A percentile compares a stretch with the other conserved stretches of the same genome.
Evolutionary conservation across 2,797 vertebrate species (phyloP).

Genomic region (Sebastes kiyomatsui): DNA sequence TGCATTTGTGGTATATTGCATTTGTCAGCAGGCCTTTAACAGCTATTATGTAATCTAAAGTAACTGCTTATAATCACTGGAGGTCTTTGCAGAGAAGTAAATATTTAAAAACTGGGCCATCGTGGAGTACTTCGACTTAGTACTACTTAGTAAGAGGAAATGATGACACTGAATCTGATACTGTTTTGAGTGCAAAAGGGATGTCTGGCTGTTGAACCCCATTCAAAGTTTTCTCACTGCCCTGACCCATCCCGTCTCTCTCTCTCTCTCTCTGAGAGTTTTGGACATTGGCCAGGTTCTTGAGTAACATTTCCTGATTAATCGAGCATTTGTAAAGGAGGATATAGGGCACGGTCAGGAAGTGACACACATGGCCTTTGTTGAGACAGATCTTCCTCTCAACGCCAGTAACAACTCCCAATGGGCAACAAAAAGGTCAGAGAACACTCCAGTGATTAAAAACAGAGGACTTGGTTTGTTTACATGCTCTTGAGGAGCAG

Average conservation of each 20-base stretch:
- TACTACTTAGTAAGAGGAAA: slow-evolving; percentile 18
- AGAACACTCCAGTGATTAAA: slow-evolving; percentile 32
- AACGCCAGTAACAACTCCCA: slow-evolving; percentile 38
- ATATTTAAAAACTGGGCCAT: slow-evolving; percentile 20
- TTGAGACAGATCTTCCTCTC: slow-evolving; percentile 69
- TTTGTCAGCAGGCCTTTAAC: neutral
- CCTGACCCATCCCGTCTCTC: slow-evolving; percentile 3
- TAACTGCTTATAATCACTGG: neutral
- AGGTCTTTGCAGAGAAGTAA: slow-evolving; percentile 10
- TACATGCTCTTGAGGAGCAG: slow-evolving; percentile 44
- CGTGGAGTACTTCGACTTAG: neutral
- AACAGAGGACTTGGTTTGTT: slow-evolving; percentile 49
- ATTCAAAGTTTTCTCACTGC: slow-evolving; percentile 1
- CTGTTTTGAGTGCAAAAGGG: slow-evolving; percentile 20
- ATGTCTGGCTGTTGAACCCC: slow-evolving; percentile 33
- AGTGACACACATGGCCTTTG: slow-evolving; percentile 65
- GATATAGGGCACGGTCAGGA: slow-evolving; percentile 62
- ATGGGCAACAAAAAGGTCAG: slow-evolving; percentile 34
- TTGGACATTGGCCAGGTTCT: slow-evolving; percentile 28
- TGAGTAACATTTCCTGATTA: slow-evolving; percentile 46
- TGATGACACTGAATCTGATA: slow-evolving; percentile 6
- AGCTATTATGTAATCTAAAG: slow-evolving; percentile 26
- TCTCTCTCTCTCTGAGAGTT: neutral
- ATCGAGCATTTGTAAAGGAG: slow-evolving; percentile 40
- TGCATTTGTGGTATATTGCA: slow-evolving; percentile 25